Evolutionary conservation across 1,140 invertebrate genomes (phyloP), one percentile per base, ranked within the genome.

Genomic region (Drosophila pectinifera): DNA sequence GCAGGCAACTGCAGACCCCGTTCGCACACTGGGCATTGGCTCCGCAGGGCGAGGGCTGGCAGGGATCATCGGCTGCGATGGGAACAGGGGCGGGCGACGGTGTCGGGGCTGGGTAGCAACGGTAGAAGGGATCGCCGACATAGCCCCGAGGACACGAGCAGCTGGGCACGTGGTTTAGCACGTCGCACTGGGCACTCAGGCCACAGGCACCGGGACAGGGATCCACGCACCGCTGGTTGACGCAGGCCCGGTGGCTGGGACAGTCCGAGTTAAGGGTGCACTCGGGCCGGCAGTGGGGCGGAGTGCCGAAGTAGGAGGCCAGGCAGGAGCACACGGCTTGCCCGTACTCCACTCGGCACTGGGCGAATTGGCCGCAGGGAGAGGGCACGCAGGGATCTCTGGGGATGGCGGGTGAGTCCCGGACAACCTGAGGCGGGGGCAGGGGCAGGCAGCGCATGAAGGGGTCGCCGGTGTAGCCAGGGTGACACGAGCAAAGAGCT

Each of bases 171-270:
- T 97, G 96, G 88, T 96, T 96, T 1, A 95, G 90, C 0, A 97
- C 96, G 53, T 94, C 94, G 81, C 96, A 97, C 51, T 95, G 94
- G 0, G 96, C 95, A 92, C 96, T 95, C 34, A 95, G 90, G 6
- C 96, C 96, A 92, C 97, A 97, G 3, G 95, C 95, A 42, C 95
- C 95, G n/a, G 95, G 94, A 74, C 96, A 97, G 5, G 96, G 96
- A 93, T 97, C 95, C 14, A 94, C 92, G 79, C 96, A 97, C 93
- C 97, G 96, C 80, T 97, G 95, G 89, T 96, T 96, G 28, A 96
- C 93, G 83, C 97, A 98, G 16, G 96, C 95, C 73, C 94, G 93
- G 68, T 95, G 94, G 78, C 93, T 94, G 2, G 95, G 91, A 80
- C 96, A 97, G 73, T 97, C 96, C 3, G 94, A 94, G 84, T 95